Evolutionary conservation across 2,797 vertebrate species (phyloP).

Genomic region (Harpagifer antarcticus): DNA sequence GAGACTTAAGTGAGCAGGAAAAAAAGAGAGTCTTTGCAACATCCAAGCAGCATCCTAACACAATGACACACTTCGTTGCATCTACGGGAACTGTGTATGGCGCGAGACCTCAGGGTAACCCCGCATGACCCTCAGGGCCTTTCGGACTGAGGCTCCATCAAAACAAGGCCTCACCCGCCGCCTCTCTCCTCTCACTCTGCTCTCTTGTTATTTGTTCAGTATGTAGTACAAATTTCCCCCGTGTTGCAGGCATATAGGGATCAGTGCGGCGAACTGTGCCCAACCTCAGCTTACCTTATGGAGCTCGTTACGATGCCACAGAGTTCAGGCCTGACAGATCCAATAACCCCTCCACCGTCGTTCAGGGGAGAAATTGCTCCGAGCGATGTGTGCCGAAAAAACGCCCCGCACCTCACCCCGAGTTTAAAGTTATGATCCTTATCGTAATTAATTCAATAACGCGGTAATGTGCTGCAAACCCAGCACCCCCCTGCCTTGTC

Average conservation of each 20-base stretch:
- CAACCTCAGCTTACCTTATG: conserved; percentile 93
- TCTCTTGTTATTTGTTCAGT: conserved; percentile 93
- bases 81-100: conserved; percentile 77
- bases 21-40: conserved; percentile 41
- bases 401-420: conserved; percentile 93
- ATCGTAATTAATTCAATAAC: conserved; percentile 99
- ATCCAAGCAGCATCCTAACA: conserved; percentile 70
- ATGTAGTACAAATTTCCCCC: conserved; percentile 97
- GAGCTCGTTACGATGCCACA: conserved; percentile 95
- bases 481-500: conserved; percentile 81
- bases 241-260: conserved; percentile 89
- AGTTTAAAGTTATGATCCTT: conserved; percentile 99
- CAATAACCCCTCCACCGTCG: conserved; percentile 95
- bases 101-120: conserved; percentile 67
- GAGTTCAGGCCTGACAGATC: conserved; percentile 99
- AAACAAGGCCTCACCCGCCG: conserved; percentile 65
- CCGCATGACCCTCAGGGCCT: conserved; percentile 63
- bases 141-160: conserved; percentile 64
- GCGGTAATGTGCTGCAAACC: conserved; percentile 98
- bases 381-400: conserved; percentile 89
- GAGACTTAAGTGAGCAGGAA: conserved; percentile 35
- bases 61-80: conserved; percentile 83
- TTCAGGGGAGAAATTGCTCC: conserved; percentile 93
- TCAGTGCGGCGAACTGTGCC: conserved; percentile 94
- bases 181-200: conserved; percentile 52